Conservation (phyloP, 2,797 vertebrate genomes). For the Odontamblyopus rebecca region DNA sequence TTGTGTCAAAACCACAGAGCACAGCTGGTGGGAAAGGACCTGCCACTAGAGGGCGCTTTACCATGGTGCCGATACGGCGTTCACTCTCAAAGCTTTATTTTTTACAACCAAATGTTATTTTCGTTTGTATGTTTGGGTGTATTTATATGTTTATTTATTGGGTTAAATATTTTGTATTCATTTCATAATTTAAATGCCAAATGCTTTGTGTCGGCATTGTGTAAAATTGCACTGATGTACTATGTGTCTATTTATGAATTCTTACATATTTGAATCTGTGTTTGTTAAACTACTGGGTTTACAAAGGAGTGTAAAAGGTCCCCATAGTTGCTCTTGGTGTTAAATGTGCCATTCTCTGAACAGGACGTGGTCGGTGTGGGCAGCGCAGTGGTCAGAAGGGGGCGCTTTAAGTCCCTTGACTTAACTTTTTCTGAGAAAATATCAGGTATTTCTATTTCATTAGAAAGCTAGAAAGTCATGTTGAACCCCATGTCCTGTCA, state of each 20-base stretch:
- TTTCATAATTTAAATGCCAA: constrained; percentile 75
- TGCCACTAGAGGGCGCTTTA: constrained; percentile 34
- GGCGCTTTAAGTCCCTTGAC: constrained; percentile 38
- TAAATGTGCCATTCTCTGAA: constrained; percentile 70
- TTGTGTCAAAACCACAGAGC: constrained; percentile 26
- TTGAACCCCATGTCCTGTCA: constrained; percentile 40
- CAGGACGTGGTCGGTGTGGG: constrained; percentile 43
- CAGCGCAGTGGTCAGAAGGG: constrained; percentile 38
- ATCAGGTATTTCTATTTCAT: constrained; percentile 67
- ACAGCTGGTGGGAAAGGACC: constrained; percentile 35
- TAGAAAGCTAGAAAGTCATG: constrained; percentile 46
- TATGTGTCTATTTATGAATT: constrained; percentile 73
- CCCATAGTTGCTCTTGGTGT: constrained; percentile 77
- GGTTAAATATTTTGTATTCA: constrained; percentile 68
- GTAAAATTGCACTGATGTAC: constrained; percentile 73
- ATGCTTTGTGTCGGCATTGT: constrained; percentile 68
- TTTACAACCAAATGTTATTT: constrained; percentile 74
- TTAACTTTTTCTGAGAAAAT: constrained; percentile 56
- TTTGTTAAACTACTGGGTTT: constrained; percentile 72
- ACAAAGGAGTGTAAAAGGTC: constrained; percentile 82
- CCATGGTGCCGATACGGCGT: constrained; percentile 58
- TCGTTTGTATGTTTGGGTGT: constrained; percentile 68
- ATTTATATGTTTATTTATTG: constrained; percentile 70
- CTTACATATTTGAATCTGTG: constrained; percentile 68
- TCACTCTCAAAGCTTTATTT: constrained; percentile 77